phyloP scores from a whole-genome alignment of 2,113 vertebrate species.

The Narcine bancroftii region DNA sequence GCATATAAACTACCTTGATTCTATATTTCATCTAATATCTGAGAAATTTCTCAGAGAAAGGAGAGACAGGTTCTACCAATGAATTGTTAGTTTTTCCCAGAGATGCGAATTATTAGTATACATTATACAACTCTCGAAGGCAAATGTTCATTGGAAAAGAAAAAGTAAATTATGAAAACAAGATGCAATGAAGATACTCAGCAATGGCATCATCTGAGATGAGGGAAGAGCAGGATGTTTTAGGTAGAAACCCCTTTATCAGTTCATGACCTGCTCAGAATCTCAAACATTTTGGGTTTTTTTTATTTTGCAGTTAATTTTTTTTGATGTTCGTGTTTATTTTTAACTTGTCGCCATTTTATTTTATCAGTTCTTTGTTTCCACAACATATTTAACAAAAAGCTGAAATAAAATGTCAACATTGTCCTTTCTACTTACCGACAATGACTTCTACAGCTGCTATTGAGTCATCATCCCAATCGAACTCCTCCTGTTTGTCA shows the following conservation, averaged over 20 bases:
- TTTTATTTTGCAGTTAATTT: neutral
- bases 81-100: neutral
- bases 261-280: too few relatives aligned
- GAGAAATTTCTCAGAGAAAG: neutral
- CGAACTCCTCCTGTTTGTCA: slow-evolving; percentile 85
- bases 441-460: slow-evolving; percentile 97
- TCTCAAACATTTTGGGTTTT: too few relatives aligned
- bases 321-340: neutral
- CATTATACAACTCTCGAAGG: neutral
- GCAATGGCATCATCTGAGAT: too few relatives aligned
- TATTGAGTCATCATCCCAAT: slow-evolving; percentile 95
- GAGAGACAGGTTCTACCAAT: neutral
- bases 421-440: slow-evolving; percentile 59
- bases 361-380: neutral
- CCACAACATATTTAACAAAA: neutral
- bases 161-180: neutral
- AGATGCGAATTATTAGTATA: neutral
- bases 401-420: neutral
- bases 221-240: too few relatives aligned
- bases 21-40: neutral
- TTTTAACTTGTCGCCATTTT: neutral
- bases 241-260: too few relatives aligned
- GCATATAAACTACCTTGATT: too few relatives aligned
- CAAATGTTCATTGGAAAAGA: neutral
- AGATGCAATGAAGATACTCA: too few relatives aligned